Evolutionary conservation across 2,797 vertebrate genomes (phyloP), one percentile per base, ranked within the genome.

Genomic region (Ctenopoma kingsleyae): DNA sequence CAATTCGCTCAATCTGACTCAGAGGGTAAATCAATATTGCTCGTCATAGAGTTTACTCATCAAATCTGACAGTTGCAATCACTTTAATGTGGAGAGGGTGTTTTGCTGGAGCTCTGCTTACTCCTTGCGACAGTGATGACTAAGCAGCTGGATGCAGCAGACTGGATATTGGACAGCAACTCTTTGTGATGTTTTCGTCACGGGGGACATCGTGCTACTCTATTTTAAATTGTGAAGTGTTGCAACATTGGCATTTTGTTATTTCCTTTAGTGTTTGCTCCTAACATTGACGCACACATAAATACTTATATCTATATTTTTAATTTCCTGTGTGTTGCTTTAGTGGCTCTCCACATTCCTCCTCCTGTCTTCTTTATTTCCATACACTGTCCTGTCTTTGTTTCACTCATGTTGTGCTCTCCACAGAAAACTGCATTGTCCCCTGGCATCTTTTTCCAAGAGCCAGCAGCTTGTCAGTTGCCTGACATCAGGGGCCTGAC

Each of bases 91-190:
- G 13, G 17, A 10, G 41, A 43, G 40, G 44, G 52, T 51, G 17
- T 67, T 70, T 55, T 50, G 16, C 61, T 32, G 0, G 38, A 60
- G 52, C 30, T 71, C 40, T 49, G 4, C 58, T 59, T 50, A 22
- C 41, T 64, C 25, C 38, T 22, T 46, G 43, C 36, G n/a, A 2
- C 55, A 44, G 67, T 61, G 57, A 84, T 88, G 90, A 91, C 86
- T 83, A 70, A 88, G 87, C 83, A 86, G 44, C 67, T 63, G 63
- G 27, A 43, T 72, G 71, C 74, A 78, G 72, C 59, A 69, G 47
- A 57, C 36, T 67, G 38, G 12, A 47, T 58, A 20, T 57, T 27
- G 32, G 22, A 68, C 51, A 51, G 22, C 15, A 60, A 35, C 23
- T 56, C 4, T 51, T 46, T 57, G 57, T 50, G 70, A 72, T 30